Conservation (phyloP, 2,888 invertebrate species). For the Papilio demoleus region DNA sequence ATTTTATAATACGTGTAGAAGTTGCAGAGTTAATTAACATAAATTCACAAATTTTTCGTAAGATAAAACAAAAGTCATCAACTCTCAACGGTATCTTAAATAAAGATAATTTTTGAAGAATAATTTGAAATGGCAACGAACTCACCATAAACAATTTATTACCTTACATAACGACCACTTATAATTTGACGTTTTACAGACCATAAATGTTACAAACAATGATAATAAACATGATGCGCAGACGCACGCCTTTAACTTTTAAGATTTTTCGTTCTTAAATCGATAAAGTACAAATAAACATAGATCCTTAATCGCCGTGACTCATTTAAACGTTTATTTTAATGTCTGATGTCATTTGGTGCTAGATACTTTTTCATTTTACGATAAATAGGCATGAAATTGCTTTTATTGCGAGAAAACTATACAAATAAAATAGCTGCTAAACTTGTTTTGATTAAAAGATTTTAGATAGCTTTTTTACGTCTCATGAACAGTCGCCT, state of each 20-base stretch:
- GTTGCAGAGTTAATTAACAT: neutral
- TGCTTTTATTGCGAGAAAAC: conserved; percentile 13
- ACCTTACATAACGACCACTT: conserved; percentile 51
- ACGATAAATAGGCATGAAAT: conserved; percentile 19
- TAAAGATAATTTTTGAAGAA: conserved; percentile 22
- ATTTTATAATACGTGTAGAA: neutral
- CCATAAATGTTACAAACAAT: conserved; percentile 51
- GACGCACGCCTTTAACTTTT: conserved; percentile 37
- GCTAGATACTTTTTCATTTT: conserved; percentile 1
- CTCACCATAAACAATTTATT: conserved; percentile 48
- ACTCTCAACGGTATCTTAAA: conserved; percentile 16
- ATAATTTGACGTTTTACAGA: conserved; percentile 53
- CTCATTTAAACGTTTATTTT: conserved; percentile 27
- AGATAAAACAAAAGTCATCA: neutral
- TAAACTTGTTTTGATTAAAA: conserved; percentile 47
- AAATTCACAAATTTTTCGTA: neutral
- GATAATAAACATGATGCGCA: conserved; percentile 48
- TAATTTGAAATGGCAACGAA: conserved; percentile 43
- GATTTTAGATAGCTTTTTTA: conserved; percentile 4
- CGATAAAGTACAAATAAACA: conserved; percentile 33
- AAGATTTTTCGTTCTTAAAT: conserved; percentile 29
- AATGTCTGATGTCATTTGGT: conserved; percentile 25
- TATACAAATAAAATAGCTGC: conserved; percentile 50
- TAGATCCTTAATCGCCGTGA: conserved; percentile 26
- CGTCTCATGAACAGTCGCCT: neutral